phyloP scores from a whole-genome alignment of 2,797 vertebrate genomes.

The Tinamus major region DNA sequence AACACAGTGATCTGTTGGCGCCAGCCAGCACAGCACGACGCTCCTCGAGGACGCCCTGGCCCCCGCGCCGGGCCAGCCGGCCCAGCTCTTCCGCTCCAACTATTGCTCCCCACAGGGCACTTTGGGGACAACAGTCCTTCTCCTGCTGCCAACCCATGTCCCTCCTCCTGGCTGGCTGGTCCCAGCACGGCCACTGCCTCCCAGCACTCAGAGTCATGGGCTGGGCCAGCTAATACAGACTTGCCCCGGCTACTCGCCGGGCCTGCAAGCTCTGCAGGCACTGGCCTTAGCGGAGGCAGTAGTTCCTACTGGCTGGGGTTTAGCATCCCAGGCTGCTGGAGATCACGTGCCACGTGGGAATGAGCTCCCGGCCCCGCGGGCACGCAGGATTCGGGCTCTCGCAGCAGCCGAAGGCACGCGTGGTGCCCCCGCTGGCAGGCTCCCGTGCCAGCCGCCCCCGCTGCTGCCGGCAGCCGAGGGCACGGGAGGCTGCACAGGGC shows the following conservation, averaged over 20 bases:
- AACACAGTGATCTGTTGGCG: slow-evolving; percentile 58
- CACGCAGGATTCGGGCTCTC: not conserved
- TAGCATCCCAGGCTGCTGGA: not conserved
- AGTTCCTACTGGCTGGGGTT: not conserved
- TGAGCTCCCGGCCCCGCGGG: not conserved
- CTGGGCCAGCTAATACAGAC: not conserved
- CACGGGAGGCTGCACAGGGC: not conserved
- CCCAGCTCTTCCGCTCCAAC: not conserved
- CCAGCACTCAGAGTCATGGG: not conserved
- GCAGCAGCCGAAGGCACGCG: slow-evolving; percentile 71
- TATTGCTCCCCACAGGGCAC: not conserved
- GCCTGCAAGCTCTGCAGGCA: not conserved
- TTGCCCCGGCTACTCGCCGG: not conserved
- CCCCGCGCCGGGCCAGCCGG: not conserved
- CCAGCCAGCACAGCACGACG: not conserved
- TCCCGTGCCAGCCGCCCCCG: not conserved
- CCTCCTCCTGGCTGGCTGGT: not conserved
- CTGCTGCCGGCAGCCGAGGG: not conserved
- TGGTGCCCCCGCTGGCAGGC: not conserved
- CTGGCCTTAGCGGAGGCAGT: not conserved
- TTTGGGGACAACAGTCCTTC: not conserved
- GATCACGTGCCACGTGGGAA: not conserved
- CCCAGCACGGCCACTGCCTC: not conserved
- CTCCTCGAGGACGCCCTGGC: not conserved
- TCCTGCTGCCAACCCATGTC: not conserved